phyloP scores from a whole-genome alignment of 2,797 vertebrate genomes.

The Distichodus sexfasciatus region DNA sequence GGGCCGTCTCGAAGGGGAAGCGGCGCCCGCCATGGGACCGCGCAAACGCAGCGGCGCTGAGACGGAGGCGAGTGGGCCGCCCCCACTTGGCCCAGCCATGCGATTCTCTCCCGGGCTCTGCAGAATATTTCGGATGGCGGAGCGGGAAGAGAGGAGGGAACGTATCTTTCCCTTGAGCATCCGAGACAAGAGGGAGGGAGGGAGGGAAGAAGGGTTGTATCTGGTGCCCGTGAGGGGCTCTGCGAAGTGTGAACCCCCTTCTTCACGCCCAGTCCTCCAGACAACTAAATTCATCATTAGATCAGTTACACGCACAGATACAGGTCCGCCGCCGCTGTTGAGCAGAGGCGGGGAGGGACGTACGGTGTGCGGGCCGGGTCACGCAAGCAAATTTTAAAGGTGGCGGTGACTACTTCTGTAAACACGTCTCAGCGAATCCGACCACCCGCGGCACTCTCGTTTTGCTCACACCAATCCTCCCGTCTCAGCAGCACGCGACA shows the following conservation, averaged over 20 bases:
- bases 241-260: conserved; percentile 47
- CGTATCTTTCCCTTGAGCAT: conserved; percentile 46
- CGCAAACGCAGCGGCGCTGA: background rate
- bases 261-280: conserved; percentile 37
- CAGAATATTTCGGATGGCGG: conserved; percentile 57
- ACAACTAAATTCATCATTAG: conserved; percentile 48
- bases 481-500: conserved; percentile 22
- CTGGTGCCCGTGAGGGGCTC: conserved; percentile 17
- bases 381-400: background rate
- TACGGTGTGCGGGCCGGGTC: background rate
- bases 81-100: conserved; percentile 43
- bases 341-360: background rate
- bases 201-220: conserved; percentile 10
- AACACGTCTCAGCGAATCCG: background rate
- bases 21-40: conserved; percentile 61
- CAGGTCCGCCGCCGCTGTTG: conserved; percentile 6
- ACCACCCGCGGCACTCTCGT: conserved; percentile 6
- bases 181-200: background rate
- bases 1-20: conserved; percentile 70
- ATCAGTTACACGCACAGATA: conserved; percentile 40
- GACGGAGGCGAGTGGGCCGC: conserved; percentile 55
- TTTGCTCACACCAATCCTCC: conserved; percentile 27
- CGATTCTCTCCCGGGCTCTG: conserved; percentile 54
- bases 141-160: conserved; percentile 48
- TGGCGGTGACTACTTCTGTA: background rate